Conservation (phyloP, 2,113 vertebrate species). For the Cephalopholis sonnerati region DNA sequence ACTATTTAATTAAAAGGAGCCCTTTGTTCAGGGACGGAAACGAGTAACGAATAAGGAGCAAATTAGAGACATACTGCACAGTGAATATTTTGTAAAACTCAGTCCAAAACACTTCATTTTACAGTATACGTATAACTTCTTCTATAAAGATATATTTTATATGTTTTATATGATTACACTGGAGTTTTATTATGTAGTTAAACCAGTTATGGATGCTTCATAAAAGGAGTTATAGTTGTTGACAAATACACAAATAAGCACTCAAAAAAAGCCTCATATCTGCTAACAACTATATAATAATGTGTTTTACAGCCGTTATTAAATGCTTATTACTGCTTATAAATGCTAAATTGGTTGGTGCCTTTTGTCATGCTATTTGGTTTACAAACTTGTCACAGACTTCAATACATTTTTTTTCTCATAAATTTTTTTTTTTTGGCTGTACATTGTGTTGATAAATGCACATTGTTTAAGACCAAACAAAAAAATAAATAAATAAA, state of each 20-base stretch:
- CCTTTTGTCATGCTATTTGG: neutral
- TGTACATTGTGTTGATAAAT: no score
- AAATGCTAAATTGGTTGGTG: neutral
- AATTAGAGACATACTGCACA: neutral
- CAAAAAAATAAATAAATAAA: no score
- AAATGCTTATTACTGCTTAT: neutral
- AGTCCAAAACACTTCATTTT: no score
- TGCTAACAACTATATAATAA: neutral
- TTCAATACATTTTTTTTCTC: neutral
- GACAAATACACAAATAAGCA: neutral
- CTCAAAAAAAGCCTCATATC: neutral
- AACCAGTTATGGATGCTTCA: neutral
- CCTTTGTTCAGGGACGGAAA: slow-evolving; percentile 33
- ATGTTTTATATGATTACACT: no score
- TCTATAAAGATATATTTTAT: no score
- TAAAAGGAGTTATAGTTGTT: neutral
- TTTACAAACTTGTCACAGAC: neutral
- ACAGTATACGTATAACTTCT: no score
- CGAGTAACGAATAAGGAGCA: neutral
- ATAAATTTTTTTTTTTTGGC: no score
- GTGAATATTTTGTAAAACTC: neutral
- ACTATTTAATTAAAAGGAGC: slow-evolving; percentile 1
- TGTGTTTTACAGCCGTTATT: neutral
- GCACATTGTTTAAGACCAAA: neutral
- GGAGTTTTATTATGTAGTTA: neutral